Conservation (phyloP, 2,888 invertebrate genomes). For the Tridacna gigas region DNA sequence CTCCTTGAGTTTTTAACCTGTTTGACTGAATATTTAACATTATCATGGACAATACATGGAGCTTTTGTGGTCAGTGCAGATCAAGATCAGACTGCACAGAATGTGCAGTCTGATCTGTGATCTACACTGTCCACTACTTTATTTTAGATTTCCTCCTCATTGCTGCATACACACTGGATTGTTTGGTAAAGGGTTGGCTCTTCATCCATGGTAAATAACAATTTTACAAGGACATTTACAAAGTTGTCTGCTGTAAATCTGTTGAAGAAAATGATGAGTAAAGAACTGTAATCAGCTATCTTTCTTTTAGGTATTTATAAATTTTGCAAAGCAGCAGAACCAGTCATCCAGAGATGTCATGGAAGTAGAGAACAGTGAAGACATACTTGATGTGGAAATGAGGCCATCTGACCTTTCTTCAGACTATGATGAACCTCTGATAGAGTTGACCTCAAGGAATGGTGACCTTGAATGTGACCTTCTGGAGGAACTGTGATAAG, state of each 20-base stretch:
- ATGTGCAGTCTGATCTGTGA: too few relatives aligned
- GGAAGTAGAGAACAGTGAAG: background rate
- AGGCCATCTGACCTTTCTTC: background rate
- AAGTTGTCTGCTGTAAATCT: background rate
- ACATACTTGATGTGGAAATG: background rate
- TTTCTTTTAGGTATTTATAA: constrained; percentile 53
- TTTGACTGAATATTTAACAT: too few relatives aligned
- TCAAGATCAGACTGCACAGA: too few relatives aligned
- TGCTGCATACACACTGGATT: too few relatives aligned
- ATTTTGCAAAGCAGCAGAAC: constrained; percentile 53
- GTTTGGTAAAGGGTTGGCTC: background rate
- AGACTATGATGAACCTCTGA: constrained; percentile 42
- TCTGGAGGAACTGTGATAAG: too few relatives aligned
- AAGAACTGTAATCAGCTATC: background rate
- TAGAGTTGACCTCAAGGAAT: constrained; percentile 18
- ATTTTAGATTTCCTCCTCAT: too few relatives aligned
- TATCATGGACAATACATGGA: too few relatives aligned
- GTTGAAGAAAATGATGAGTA: background rate
- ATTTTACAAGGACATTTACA: too few relatives aligned
- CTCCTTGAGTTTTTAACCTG: too few relatives aligned
- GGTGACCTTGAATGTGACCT: background rate
- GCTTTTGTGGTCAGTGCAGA: too few relatives aligned
- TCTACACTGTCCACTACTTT: too few relatives aligned
- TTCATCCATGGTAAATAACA: too few relatives aligned
- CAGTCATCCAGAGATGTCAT: constrained; percentile 17